Conservation (phyloP, 2,113 vertebrate genomes). For the Silurus asotus region DNA sequence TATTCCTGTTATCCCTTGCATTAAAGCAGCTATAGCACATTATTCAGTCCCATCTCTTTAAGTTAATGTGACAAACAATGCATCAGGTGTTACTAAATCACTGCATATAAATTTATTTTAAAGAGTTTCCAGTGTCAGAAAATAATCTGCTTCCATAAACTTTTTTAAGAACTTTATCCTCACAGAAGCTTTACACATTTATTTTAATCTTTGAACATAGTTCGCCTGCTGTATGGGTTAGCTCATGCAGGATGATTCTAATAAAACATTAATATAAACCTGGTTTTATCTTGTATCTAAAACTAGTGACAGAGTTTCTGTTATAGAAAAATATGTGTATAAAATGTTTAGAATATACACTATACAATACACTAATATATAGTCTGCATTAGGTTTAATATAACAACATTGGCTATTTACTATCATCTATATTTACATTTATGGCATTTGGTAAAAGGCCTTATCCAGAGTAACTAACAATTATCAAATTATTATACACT, state of each 20-base stretch:
- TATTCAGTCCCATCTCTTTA: background rate
- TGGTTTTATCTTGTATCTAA: background rate
- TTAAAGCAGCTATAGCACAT: background rate
- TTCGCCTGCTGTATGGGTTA: background rate
- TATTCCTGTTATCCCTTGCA: background rate
- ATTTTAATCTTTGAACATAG: background rate
- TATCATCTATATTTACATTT: background rate
- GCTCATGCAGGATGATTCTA: background rate
- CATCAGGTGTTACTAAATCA: background rate
- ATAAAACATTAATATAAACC: background rate
- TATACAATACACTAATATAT: background rate
- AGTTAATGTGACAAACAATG: background rate
- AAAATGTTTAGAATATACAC: background rate
- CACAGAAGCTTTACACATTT: background rate
- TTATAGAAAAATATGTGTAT: slow-evolving; percentile 4
- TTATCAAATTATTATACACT: no score
- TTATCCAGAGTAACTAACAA: no score
- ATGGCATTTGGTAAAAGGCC: no score
- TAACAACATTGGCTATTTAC: background rate
- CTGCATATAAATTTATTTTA: background rate
- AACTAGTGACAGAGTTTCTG: background rate
- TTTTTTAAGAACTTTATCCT: background rate
- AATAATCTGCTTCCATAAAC: background rate
- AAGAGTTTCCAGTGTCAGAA: background rate
- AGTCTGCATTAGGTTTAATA: background rate